phyloP scores from a whole-genome alignment of 2,797 vertebrate species.

The Phrynocephalus guinanensis region DNA sequence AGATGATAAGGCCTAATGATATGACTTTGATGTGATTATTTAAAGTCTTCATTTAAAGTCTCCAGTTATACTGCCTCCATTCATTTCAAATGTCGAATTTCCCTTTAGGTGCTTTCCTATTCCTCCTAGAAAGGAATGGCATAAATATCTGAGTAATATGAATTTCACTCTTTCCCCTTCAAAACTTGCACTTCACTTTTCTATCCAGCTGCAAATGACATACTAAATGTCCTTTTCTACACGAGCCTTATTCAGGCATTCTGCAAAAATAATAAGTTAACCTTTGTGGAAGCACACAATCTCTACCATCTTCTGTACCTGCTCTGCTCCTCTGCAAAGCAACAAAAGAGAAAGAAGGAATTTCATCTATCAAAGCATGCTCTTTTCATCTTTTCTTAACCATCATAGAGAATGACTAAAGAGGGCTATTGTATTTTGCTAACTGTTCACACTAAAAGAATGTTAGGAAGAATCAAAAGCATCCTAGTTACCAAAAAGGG shows the following conservation, averaged over 20 bases:
- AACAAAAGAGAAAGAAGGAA: no score
- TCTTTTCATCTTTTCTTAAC: not conserved
- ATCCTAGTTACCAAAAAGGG: not conserved
- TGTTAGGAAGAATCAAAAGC: not conserved
- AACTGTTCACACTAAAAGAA: not conserved
- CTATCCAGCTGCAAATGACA: not conserved
- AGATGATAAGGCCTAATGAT: conserved; percentile 14
- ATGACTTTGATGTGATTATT: conserved; percentile 4
- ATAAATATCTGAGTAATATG: conserved; percentile 18
- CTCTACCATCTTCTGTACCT: no score
- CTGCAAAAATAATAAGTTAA: no score
- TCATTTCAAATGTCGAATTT: conserved; percentile 38
- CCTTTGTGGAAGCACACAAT: no score
- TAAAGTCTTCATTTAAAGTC: conserved; percentile 26
- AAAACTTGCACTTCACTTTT: conserved; percentile 32
- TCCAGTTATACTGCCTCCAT: conserved; percentile 35
- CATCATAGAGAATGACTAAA: not conserved
- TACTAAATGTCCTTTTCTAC: not conserved
- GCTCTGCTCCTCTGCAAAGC: no score
- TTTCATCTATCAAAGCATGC: no score
- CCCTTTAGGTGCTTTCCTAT: conserved; percentile 29
- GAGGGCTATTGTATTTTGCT: not conserved
- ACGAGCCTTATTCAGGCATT: no score
- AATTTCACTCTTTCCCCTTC: conserved; percentile 25
- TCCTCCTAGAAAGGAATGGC: conserved; percentile 31